Evolutionary conservation across 2,797 vertebrate species (phyloP).

Genomic region (Diceros bicornis): DNA sequence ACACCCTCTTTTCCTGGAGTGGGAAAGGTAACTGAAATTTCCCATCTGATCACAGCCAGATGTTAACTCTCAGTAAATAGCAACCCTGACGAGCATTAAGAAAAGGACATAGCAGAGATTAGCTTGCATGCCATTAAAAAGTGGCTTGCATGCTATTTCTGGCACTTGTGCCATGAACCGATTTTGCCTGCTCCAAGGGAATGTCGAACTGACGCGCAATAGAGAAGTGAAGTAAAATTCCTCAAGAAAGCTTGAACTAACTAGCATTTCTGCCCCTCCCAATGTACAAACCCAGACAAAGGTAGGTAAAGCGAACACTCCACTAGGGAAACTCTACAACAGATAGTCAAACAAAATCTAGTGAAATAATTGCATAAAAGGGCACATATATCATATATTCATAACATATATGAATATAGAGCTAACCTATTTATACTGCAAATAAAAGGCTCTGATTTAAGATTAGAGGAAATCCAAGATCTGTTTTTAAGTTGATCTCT

Average conservation of each 20-base stretch:
- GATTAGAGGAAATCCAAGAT: constrained; percentile 27
- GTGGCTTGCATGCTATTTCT: constrained; percentile 4
- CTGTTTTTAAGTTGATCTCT: constrained; percentile 18
- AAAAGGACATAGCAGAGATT: constrained; percentile 45
- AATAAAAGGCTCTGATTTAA: constrained; percentile 32
- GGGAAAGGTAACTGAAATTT: constrained; percentile 37
- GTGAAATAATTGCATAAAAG: background rate
- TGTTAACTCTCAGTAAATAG: constrained; percentile 42
- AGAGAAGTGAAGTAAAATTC: constrained; percentile 15
- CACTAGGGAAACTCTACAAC: background rate
- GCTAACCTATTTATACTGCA: constrained; percentile 3
- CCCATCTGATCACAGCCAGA: constrained; percentile 6
- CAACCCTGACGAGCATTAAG: constrained; percentile 57
- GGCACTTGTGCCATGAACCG: constrained; percentile 18
- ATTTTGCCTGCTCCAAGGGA: constrained; percentile 44
- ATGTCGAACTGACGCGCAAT: constrained; percentile 5
- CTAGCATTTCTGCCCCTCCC: background rate
- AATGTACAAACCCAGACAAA: background rate
- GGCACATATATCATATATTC: background rate
- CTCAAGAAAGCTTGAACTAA: constrained; percentile 42
- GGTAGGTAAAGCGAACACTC: background rate
- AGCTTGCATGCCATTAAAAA: constrained; percentile 51
- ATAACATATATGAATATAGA: background rate
- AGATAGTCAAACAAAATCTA: constrained; percentile 34
- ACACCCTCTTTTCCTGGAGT: constrained; percentile 16